Conservation (phyloP, 2,113 vertebrate genomes). For the Seriola dumerili region DNA sequence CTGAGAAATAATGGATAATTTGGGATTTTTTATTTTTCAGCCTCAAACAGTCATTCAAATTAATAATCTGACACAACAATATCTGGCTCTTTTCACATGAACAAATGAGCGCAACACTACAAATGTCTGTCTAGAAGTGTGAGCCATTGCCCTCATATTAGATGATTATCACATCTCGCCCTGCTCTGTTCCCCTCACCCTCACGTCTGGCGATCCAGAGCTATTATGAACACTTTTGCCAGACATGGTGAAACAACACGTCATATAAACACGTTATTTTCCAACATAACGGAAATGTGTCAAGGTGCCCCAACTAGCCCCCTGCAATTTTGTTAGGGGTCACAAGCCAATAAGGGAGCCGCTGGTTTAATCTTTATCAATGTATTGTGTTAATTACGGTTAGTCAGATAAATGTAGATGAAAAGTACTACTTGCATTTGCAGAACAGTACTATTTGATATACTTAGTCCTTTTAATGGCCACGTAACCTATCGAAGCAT, state of each 20-base stretch:
- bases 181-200: too few relatives aligned
- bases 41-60: background rate
- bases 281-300: background rate
- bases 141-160: too few relatives aligned
- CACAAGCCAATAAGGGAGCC: background rate
- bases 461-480: background rate
- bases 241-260: background rate
- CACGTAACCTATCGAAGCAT: background rate
- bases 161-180: too few relatives aligned
- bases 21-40: too few relatives aligned
- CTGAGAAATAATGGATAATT: background rate
- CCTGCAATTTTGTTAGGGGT: too few relatives aligned
- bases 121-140: too few relatives aligned
- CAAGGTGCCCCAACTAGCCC: background rate
- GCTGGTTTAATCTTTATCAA: too few relatives aligned
- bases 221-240: background rate
- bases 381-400: too few relatives aligned
- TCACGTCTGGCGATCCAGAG: too few relatives aligned
- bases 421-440: too few relatives aligned
- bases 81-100: background rate
- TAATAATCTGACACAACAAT: background rate
- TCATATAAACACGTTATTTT: background rate
- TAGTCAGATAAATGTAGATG: too few relatives aligned
- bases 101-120: background rate
- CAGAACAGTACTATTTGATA: too few relatives aligned